Conservation (phyloP, 2,113 vertebrate genomes). For the Formicarius rufipectus region DNA sequence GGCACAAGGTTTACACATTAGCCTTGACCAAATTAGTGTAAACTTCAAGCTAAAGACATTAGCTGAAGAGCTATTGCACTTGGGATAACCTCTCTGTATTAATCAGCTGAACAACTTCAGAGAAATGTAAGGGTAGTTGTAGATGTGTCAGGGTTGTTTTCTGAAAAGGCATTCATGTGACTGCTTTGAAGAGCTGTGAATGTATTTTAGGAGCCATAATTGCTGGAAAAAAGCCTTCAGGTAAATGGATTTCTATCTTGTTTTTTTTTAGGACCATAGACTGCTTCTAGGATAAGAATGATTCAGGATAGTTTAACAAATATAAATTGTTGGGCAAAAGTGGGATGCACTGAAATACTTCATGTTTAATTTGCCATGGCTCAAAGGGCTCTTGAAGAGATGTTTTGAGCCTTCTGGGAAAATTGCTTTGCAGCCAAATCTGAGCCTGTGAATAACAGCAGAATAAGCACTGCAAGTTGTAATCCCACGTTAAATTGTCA, state of each 20-base stretch:
- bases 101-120: not conserved
- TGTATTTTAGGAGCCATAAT: not conserved
- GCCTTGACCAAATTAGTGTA: not conserved
- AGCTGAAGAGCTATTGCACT: not conserved
- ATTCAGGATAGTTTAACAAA: not conserved
- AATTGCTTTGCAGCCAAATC: not conserved
- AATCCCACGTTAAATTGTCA: constrained; percentile 21
- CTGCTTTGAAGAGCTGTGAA: not conserved
- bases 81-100: not conserved
- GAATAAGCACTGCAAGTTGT: not conserved
- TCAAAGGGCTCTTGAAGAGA: not conserved
- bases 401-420: not conserved
- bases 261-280: not conserved
- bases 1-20: not conserved
- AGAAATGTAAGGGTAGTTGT: not conserved
- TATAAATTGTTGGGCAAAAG: not conserved
- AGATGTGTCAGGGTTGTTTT: not conserved
- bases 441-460: not conserved
- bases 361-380: not conserved
- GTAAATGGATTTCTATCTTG: not conserved
- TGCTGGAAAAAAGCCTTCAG: not conserved
- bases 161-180: not conserved
- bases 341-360: not conserved
- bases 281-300: not conserved
- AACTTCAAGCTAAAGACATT: not conserved